phyloP scores from a whole-genome alignment of 1,140 invertebrate species.

The Bacillus rossius region DNA sequence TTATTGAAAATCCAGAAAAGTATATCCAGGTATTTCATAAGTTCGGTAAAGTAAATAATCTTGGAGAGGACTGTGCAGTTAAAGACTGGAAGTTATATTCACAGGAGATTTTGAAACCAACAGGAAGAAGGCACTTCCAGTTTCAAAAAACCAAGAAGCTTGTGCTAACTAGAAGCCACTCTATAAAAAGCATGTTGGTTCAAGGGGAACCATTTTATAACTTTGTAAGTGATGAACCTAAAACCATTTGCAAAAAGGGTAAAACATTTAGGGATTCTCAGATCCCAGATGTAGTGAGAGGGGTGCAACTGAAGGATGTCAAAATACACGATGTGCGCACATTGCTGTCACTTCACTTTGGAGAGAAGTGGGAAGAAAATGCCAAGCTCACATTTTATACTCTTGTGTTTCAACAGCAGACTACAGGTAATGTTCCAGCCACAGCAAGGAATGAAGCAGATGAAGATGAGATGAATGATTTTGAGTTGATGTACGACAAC shows the following conservation, averaged over 20 bases:
- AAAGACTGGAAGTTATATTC: background rate
- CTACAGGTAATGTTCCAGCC: too few relatives aligned
- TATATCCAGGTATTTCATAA: slow-evolving; percentile 3
- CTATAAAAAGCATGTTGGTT: background rate
- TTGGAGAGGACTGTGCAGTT: background rate
- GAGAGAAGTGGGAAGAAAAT: too few relatives aligned
- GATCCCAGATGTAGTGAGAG: too few relatives aligned
- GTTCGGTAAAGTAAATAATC: background rate
- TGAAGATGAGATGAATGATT: too few relatives aligned
- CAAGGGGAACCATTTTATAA: background rate
- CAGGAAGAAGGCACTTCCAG: background rate
- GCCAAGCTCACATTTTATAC: too few relatives aligned
- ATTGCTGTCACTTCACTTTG: too few relatives aligned
- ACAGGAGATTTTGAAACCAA: background rate
- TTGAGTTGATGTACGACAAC: too few relatives aligned
- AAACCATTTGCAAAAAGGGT: background rate
- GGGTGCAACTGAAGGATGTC: too few relatives aligned
- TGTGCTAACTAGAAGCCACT: background rate
- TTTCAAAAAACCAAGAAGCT: background rate
- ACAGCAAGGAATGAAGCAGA: too few relatives aligned
- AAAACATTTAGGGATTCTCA: background rate
- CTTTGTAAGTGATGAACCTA: background rate
- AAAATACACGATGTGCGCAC: too few relatives aligned
- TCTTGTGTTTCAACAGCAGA: too few relatives aligned
- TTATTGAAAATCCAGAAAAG: background rate